Conservation (phyloP, 2,113 vertebrate species). For the Tympanuchus pallidicinctus region DNA sequence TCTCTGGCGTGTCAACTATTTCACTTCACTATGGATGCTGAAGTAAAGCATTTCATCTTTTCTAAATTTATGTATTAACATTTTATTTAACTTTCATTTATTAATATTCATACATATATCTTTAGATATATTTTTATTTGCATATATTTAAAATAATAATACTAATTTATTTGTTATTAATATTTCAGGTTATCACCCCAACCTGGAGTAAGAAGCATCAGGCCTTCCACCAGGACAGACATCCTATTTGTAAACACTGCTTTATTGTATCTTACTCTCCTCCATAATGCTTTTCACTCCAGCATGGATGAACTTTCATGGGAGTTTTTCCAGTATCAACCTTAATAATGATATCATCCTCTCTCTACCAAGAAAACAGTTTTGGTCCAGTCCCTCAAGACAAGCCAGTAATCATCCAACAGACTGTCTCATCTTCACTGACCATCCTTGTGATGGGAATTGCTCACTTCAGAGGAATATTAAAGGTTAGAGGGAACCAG, state of each 20-base stretch:
- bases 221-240: neutral
- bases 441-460: neutral
- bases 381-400: neutral
- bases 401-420: neutral
- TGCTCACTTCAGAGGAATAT: neutral
- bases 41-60: neutral
- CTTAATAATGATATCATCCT: neutral
- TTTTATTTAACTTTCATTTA: neutral
- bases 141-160: neutral
- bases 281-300: neutral
- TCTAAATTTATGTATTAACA: neutral
- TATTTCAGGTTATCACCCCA: neutral
- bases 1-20: neutral
- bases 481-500: neutral
- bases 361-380: neutral
- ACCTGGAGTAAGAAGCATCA: neutral
- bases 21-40: neutral
- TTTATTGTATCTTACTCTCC: neutral
- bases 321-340: neutral
- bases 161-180: neutral
- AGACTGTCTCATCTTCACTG: neutral
- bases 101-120: neutral
- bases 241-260: neutral
- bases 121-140: neutral
- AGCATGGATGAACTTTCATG: neutral